A percentile compares a stretch with the other conserved stretches of the same genome.
phyloP scores from a whole-genome alignment of 2,797 vertebrate species.

The Myoxocephalus aenaeus region DNA sequence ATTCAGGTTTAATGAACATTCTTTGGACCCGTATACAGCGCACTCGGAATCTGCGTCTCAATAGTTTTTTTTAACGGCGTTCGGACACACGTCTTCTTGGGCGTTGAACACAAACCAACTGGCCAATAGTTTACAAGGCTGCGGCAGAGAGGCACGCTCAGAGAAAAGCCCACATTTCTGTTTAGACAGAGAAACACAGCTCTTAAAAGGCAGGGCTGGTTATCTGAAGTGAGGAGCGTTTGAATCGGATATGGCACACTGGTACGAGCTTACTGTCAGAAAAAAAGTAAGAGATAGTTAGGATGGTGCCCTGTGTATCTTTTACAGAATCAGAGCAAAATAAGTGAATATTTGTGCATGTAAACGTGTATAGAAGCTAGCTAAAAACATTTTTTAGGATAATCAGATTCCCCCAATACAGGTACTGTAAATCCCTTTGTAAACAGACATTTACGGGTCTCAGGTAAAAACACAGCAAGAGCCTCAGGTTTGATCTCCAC shows the following conservation, averaged over 20 bases:
- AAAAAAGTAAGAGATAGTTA: background rate
- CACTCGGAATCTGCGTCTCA: background rate
- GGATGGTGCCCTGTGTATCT: background rate
- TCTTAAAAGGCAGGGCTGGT: background rate
- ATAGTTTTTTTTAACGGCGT: background rate
- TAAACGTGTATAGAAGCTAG: background rate
- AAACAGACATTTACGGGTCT: conserved; percentile 7
- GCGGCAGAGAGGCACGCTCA: background rate
- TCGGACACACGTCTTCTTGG: background rate
- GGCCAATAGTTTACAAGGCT: background rate
- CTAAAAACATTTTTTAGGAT: background rate
- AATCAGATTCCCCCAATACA: background rate
- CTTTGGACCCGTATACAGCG: background rate
- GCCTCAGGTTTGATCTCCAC: background rate
- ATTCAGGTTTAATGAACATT: background rate
- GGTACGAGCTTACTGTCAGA: background rate
- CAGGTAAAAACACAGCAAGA: background rate
- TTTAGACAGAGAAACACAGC: background rate
- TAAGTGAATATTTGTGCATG: background rate
- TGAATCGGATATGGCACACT: background rate
- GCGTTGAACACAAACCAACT: background rate
- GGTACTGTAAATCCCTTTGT: conserved; percentile 3
- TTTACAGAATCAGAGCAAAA: background rate
- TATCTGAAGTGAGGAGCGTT: too few relatives aligned
- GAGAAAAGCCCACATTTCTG: background rate